phyloP scores from a whole-genome alignment of 2,888 invertebrate genomes.

The Lasius platythorax region DNA sequence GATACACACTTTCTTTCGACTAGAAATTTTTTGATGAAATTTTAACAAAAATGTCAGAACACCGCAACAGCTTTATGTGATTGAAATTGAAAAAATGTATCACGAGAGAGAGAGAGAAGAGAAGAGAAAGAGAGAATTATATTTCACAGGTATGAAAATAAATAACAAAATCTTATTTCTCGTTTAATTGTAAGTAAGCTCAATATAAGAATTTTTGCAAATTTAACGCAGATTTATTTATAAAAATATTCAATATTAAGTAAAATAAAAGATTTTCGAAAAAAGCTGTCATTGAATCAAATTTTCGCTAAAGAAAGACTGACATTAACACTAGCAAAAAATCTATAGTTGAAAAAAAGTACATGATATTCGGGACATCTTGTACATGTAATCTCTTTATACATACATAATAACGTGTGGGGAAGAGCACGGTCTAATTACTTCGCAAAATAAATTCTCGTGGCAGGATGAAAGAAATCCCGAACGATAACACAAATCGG shows the following conservation, averaged over 20 bases:
- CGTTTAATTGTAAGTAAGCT: neutral
- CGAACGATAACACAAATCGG: slow-evolving; percentile 70
- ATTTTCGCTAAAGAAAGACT: neutral
- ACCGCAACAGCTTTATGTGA: neutral
- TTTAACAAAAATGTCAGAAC: slow-evolving; percentile 4
- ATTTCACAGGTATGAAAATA: neutral
- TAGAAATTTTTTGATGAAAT: slow-evolving; percentile 9
- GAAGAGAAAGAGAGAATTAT: neutral
- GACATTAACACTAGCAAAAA: neutral
- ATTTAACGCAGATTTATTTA: neutral
- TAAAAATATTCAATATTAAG: neutral
- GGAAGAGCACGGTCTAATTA: slow-evolving; percentile 70
- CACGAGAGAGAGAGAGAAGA: neutral
- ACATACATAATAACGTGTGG: slow-evolving; percentile 4
- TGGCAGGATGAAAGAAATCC: slow-evolving; percentile 57
- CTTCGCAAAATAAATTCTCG: slow-evolving; percentile 67
- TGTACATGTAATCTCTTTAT: slow-evolving; percentile 34
- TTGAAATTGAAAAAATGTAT: neutral
- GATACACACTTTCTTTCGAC: neutral
- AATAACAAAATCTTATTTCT: neutral
- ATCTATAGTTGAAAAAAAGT: neutral
- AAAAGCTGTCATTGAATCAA: neutral
- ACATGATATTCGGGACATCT: slow-evolving; percentile 2
- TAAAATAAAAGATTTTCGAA: neutral
- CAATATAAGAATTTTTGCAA: neutral